A percentile compares a stretch with the other conserved stretches of the same genome.
Evolutionary conservation across 2,113 vertebrate species (phyloP).

Genomic region (Leptobrachium leishanense): DNA sequence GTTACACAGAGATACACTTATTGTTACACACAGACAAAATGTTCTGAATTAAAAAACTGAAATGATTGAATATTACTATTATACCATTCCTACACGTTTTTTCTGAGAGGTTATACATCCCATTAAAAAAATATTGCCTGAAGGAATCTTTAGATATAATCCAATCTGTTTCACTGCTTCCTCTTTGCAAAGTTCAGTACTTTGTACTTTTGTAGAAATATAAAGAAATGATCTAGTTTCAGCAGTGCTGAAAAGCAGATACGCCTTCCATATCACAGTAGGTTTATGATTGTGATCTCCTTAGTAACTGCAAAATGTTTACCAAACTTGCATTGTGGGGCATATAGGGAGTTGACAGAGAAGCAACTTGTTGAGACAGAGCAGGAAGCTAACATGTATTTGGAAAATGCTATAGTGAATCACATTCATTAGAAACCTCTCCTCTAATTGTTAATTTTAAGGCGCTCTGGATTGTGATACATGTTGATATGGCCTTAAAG

Average conservation of each 20-base stretch:
- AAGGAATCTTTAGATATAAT: too few relatives aligned
- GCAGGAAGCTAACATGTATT: conserved; percentile 28
- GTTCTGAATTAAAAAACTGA: too few relatives aligned
- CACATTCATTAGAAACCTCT: conserved; percentile 11
- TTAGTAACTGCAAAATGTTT: conserved; percentile 21
- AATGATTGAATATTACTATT: too few relatives aligned
- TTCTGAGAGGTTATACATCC: too few relatives aligned
- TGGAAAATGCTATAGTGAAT: conserved; percentile 10
- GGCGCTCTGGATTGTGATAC: conserved; percentile 1
- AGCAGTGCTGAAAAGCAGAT: neutral
- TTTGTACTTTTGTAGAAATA: too few relatives aligned
- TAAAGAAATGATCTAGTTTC: too few relatives aligned
- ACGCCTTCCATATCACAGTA: neutral
- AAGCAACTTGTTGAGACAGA: conserved; percentile 35
- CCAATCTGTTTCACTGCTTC: too few relatives aligned
- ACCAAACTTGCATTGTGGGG: conserved; percentile 14
- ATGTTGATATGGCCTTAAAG: neutral
- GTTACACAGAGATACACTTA: too few relatives aligned
- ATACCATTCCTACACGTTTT: too few relatives aligned
- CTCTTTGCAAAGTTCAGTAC: too few relatives aligned
- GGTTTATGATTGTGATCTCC: conserved; percentile 2
- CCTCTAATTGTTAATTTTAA: conserved; percentile 22
- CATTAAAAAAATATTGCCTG: too few relatives aligned
- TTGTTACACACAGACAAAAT: too few relatives aligned
- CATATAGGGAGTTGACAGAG: conserved; percentile 15